Base-by-base conservation (phyloP, 1,140 invertebrate species). In the Pissodes strobi region DNA sequence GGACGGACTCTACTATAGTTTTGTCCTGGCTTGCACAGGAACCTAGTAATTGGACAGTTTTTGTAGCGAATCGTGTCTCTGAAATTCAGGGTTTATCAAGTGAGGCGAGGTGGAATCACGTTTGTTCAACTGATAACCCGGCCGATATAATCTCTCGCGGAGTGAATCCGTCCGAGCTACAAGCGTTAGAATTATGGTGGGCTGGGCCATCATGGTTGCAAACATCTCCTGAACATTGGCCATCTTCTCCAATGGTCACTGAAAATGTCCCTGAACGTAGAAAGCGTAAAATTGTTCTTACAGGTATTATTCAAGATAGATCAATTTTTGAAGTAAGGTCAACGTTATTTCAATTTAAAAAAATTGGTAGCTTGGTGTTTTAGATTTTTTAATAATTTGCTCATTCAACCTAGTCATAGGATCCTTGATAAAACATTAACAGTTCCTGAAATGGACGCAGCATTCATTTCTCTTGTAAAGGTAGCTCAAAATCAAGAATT, bases 91-190 rank as follows among this genome's bases (percentile, higher is more conserved):
- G n/a, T 1, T 5, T 79, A 0, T 34, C 41, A n/a, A n/a, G n/a
- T n/a, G n/a, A n/a, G n/a, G n/a, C n/a, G 48, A n/a, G n/a, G n/a
- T n/a, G n/a, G n/a, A n/a, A n/a, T n/a, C n/a, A n/a, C n/a, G n/a
- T n/a, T n/a, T n/a, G n/a, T n/a, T n/a, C n/a, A n/a, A n/a, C n/a
- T n/a, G n/a, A 77, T 3, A 82, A 83, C 69, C 79, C 80, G 17
- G 79, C 79, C 2, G 81, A 84, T 72, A 61, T 72, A 4, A 59
- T 75, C 3, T 80, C 79, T 1, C 66, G 81, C 46, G 80, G 81
- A 9, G 19, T 74, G 2, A 30, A 58, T 18, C 25, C 21, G 2
- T 5, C 3, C 9, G 25, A 27, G 9, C 25, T 27, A n/a, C n/a
- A n/a, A n/a, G n/a, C n/a, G n/a, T n/a, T n/a, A n/a, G n/a, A n/a